Percentiles rank a stretch among this genome's conserved stretches.
Evolutionary conservation across 1,140 invertebrate genomes (phyloP).

Genomic region (Heliconius congener): DNA sequence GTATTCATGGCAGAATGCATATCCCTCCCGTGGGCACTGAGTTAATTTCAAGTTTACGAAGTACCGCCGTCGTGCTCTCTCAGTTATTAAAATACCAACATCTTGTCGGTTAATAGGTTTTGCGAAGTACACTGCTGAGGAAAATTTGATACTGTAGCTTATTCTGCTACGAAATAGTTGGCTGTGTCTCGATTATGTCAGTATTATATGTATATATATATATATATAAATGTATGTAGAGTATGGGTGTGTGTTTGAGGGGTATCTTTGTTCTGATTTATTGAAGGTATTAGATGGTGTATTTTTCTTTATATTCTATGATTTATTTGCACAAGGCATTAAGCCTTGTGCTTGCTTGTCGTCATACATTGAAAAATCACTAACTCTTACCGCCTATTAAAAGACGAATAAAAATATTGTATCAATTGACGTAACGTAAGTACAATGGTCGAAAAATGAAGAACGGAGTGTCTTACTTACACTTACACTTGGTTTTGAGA

Average conservation of each 20-base stretch:
- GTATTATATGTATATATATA: not conserved
- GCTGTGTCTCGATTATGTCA: not conserved
- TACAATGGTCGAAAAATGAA: no score
- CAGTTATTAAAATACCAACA: conserved; percentile 70
- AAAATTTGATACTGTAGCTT: conserved; percentile 53
- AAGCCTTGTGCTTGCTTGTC: no score
- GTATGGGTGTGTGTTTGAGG: not conserved
- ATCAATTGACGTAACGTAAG: no score
- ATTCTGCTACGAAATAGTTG: conserved; percentile 20
- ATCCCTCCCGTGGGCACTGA: conserved; percentile 62
- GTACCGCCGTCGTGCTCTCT: conserved; percentile 55
- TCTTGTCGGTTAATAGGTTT: conserved; percentile 68
- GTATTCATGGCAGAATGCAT: conserved; percentile 62
- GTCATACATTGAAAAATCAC: no score
- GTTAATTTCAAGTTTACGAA: conserved; percentile 73
- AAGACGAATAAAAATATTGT: no score
- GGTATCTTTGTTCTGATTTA: not conserved
- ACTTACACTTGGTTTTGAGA: no score
- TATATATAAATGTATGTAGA: not conserved
- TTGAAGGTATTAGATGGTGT: not conserved
- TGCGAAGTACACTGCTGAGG: conserved; percentile 55
- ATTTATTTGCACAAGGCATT: no score
- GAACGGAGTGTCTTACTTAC: no score
- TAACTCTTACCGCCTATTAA: no score
- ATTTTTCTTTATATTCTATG: no score